phyloP scores from a whole-genome alignment of 1,140 invertebrate genomes.

The Pseudomyrmex gracilis region DNA sequence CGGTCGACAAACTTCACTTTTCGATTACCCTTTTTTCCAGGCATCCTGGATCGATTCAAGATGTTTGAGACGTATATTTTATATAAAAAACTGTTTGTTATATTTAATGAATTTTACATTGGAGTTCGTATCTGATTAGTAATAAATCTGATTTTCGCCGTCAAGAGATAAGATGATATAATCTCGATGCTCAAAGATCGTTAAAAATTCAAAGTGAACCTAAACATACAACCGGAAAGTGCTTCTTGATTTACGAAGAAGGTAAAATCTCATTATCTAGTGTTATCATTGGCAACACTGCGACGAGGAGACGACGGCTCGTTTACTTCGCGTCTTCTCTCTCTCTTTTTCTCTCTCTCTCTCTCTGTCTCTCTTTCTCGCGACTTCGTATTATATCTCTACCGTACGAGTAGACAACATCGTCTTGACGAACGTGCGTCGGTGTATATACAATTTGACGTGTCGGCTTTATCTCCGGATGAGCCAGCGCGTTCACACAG shows the following conservation, averaged over 20 bases:
- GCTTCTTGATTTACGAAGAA: constrained; percentile 41
- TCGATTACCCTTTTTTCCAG: background rate
- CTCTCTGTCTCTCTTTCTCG: constrained; percentile 33
- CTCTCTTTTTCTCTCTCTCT: background rate
- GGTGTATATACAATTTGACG: constrained; percentile 26
- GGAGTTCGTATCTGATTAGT: background rate
- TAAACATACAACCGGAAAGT: constrained; percentile 38
- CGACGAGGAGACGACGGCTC: constrained; percentile 19
- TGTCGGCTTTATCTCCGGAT: constrained; percentile 50
- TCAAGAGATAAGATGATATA: constrained; percentile 26
- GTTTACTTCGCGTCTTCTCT: constrained; percentile 44
- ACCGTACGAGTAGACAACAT: background rate
- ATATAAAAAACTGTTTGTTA: too few relatives aligned
- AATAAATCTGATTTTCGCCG: background rate
- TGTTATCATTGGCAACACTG: constrained; percentile 53
- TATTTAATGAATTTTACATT: background rate
- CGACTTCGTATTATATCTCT: constrained; percentile 35
- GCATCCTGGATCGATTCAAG: background rate
- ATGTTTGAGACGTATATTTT: too few relatives aligned
- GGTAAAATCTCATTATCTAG: constrained; percentile 52
- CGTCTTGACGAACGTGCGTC: constrained; percentile 36
- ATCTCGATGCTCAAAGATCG: constrained; percentile 46
- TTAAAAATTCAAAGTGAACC: constrained; percentile 53
- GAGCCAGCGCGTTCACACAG: constrained; percentile 30
- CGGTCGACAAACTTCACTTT: constrained; percentile 7